phyloP scores from a whole-genome alignment of 2,888 invertebrate genomes.

The Euclidia mi region DNA sequence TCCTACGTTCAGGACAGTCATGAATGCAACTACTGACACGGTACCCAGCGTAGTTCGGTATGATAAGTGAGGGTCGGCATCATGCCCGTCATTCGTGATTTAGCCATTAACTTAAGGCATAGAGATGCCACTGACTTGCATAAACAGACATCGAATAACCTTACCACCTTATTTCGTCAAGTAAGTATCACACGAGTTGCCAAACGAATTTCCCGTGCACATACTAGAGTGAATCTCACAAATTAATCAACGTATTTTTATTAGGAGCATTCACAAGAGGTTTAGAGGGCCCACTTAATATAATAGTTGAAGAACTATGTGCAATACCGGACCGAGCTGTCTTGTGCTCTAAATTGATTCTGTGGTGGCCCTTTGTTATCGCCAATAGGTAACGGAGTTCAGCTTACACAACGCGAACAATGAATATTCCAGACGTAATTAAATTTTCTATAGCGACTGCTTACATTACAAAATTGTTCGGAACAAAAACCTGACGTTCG shows the following conservation, averaged over 20 bases:
- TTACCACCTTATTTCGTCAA: too few species aligned
- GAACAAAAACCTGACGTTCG: constrained; percentile 23
- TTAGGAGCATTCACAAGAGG: constrained; percentile 41
- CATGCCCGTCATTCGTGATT: too few species aligned
- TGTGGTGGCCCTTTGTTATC: constrained; percentile 62
- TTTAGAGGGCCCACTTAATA: constrained; percentile 49
- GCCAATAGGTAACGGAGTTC: constrained; percentile 61
- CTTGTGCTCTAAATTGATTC: constrained; percentile 68
- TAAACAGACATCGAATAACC: too few species aligned
- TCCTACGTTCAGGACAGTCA: too few species aligned
- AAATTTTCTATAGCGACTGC: constrained; percentile 49
- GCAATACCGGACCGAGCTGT: constrained; percentile 51
- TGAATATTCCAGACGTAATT: constrained; percentile 65
- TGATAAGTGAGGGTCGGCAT: too few species aligned
- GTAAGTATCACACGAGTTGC: too few species aligned
- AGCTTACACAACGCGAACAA: constrained; percentile 59
- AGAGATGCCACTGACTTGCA: too few species aligned
- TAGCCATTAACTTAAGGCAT: too few species aligned
- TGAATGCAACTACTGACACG: too few species aligned
- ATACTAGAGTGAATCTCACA: constrained; percentile 12
- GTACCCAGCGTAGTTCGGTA: too few species aligned
- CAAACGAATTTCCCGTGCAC: neutral
- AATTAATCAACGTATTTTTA: constrained; percentile 44
- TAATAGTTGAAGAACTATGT: constrained; percentile 61
- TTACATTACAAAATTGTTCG: constrained; percentile 29